Evolutionary conservation across 2,888 invertebrate genomes (phyloP), one percentile per base, ranked within the genome.

Genomic region (Megalurothrips usitatus): DNA sequence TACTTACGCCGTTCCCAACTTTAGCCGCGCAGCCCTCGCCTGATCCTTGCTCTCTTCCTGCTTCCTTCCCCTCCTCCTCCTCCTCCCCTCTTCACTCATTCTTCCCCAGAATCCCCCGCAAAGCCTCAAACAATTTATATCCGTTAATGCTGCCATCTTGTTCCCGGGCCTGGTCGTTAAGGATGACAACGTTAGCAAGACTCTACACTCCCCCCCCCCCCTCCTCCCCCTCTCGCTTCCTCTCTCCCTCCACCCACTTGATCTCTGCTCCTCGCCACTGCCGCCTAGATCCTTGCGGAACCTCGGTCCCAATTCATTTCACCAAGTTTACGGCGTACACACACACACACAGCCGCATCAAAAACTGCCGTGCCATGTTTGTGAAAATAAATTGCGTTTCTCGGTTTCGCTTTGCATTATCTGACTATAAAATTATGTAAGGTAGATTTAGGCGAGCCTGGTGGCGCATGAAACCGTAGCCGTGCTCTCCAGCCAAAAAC

Each of bases 81-180:
- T n/a, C 58, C 58, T 43, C 34, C n/a, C n/a, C 6, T 43, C 34
- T 43, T 43, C 34, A 43, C 34, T 43, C 58, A 8, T 17, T 17
- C 58, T 58, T n/a, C 58, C 58, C 58, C 17, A 58, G 58, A 58
- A 58, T 58, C 58, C n/a, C 34, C 58, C 68, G 68, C 68, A 75
- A 26, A 75, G 68, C 68, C 68, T 75, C 68, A 75, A 75, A 75
- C 68, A 75, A 75, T 75, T 75, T 75, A 75, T 75, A 75, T 75
- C 68, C 68, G 68, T 75, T 75, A 75, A 75, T 75, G 68, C 68
- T 26, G 68, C 68, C 68, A 75, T 75, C 68, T 75, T 75, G 68
- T 75, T 75, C 68, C 68, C 68, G 68, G 26, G 68, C 26, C 26
- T 75, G 68, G 68, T 75, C 68, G 68, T 75, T 75, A 75, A 75